Evolutionary conservation across 2,797 vertebrate species (phyloP), one percentile per base, ranked within the genome.

Genomic region (Ibycter americanus): DNA sequence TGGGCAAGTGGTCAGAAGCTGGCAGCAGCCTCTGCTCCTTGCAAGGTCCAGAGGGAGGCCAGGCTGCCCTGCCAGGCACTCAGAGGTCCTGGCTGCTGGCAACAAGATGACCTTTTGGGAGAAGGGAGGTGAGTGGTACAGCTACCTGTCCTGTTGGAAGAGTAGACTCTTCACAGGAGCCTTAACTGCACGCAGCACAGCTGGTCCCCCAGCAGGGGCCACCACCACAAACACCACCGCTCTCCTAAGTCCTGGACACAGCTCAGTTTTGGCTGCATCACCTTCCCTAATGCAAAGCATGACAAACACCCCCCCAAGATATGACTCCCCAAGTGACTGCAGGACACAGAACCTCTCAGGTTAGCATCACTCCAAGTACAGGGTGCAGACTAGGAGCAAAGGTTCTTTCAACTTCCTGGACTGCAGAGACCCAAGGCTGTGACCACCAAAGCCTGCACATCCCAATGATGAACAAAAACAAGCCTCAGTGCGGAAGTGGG

Each of bases 81-180:
- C 14, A 26, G 44, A 51, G 4, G 10, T 65, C 52, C 51, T 26
- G 23, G 55, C 47, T 93, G 36, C 42, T 71, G 52, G 36, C 68
- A 55, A 20, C 23, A 52, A 52, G 54, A 56, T 0, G 1, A 34
- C 23, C 1, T 1, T 17, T 8, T 32, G 26, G 47, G 70, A 81
- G 40, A 54, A 21, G 29, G 47, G 29, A 79, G 46, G 29, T 1
- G 9, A 65, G 58, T 2, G 13, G 52, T 47, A 62, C 22, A 46
- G 72, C 25, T 56, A 72, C 42, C 78, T 47, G 61, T 40, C 38
- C 49, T 22, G 10, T 18, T 21, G 21, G 61, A 83, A 32, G 6
- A 38, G 55, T n/a, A 51, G 6, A 13, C 11, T 56, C 19, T n/a
- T 62, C 42, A 19, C 29, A 34, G 59, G 36, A 66, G 23, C n/a